Evolutionary conservation across 2,797 vertebrate species (phyloP).

Genomic region (Rhynchonycteris naso): DNA sequence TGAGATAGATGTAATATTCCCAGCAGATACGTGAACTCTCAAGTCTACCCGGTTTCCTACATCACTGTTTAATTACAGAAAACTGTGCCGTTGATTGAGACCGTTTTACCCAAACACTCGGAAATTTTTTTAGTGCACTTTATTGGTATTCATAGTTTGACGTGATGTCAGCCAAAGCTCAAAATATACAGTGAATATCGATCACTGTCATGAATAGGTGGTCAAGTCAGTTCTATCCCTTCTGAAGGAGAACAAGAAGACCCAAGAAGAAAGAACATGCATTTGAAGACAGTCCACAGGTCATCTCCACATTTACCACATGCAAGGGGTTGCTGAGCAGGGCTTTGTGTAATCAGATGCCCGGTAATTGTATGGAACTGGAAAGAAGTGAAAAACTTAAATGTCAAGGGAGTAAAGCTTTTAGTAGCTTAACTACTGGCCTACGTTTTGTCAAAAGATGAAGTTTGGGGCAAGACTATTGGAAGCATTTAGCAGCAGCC

Average conservation of each 20-base stretch:
- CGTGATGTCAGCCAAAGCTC: background rate
- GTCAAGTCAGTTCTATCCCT: background rate
- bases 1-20: background rate
- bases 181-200: background rate
- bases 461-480: background rate
- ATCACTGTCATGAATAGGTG: background rate
- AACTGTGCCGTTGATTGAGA: background rate
- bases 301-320: background rate
- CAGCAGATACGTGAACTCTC: background rate
- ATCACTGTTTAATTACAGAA: background rate
- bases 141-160: background rate
- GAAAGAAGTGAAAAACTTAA: conserved; percentile 26
- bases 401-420: background rate
- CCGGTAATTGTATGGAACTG: background rate
- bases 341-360: background rate
- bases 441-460: background rate
- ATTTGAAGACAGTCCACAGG: background rate
- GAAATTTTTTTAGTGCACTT: background rate
- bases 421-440: background rate
- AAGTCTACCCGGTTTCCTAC: background rate
- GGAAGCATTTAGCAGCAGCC: background rate
- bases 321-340: background rate
- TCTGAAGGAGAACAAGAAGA: background rate
- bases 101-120: background rate
- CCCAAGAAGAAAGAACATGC: background rate